Conservation (phyloP, 1,140 invertebrate genomes). For the Drosophila nigrodunni region DNA sequence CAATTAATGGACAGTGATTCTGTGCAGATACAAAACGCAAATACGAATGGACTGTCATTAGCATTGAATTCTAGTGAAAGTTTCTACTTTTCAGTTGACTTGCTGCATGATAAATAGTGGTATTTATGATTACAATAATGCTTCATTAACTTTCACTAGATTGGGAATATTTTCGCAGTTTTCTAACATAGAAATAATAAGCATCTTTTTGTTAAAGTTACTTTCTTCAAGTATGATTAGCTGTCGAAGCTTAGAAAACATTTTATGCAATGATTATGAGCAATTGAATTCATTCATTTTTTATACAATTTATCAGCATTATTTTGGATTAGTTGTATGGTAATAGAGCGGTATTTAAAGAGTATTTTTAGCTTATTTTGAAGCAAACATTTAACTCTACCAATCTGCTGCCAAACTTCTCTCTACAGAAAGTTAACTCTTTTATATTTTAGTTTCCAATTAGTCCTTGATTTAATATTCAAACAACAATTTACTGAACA, state of each 20-base stretch:
- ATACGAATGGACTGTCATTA: neutral
- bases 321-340: too few species aligned
- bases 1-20: conserved; percentile 54
- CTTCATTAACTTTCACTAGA: conserved; percentile 9
- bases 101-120: conserved; percentile 6
- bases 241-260: neutral
- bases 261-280: neutral
- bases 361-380: too few species aligned
- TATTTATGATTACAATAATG: conserved; percentile 6
- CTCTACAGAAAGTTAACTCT: neutral
- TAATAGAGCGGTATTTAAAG: too few species aligned
- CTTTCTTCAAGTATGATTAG: neutral
- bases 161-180: neutral
- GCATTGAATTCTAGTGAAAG: conserved; percentile 68
- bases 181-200: neutral
- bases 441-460: neutral
- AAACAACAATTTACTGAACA: neutral
- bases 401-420: too few species aligned
- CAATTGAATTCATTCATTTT: too few species aligned
- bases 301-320: too few species aligned
- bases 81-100: conserved; percentile 5
- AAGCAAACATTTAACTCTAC: too few species aligned
- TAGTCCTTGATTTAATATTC: neutral
- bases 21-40: conserved; percentile 9
- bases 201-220: neutral